Conservation (phyloP, 1,140 invertebrate genomes). For the Bombus confusus region DNA sequence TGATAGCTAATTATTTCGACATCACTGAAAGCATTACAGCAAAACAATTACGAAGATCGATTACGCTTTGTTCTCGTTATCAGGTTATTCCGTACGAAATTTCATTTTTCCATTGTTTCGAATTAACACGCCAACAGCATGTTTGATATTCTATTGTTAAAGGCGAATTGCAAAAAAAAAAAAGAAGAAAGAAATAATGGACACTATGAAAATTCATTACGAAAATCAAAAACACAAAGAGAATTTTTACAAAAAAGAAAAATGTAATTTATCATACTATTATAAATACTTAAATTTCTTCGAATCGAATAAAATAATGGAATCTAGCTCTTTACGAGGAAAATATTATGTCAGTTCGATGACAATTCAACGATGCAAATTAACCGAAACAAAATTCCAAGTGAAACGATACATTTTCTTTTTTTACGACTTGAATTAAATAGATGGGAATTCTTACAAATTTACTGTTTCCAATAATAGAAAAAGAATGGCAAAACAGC, state of each 20-base stretch:
- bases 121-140: neutral
- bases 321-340: no score
- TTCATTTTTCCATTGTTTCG: neutral
- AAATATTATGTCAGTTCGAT: neutral
- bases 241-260: neutral
- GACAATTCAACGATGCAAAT: neutral
- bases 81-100: neutral
- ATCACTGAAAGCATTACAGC: neutral
- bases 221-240: neutral
- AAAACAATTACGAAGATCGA: neutral
- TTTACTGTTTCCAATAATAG: no score
- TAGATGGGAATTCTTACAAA: no score
- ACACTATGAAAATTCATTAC: neutral
- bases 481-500: neutral
- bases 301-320: no score
- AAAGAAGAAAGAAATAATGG: no score
- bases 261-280: neutral
- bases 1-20: slow-evolving; percentile 1
- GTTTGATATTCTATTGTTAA: neutral
- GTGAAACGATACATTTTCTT: no score
- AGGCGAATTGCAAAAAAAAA: neutral
- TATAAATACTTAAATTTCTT: no score
- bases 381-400: no score
- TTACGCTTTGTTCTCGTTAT: neutral
- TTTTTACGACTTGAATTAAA: no score